These are phyloP conservation scores for Melanotaenia pygmaea DNA, from an alignment of 2,797 vertebrate species.

Conservation along the genomic window DNA sequence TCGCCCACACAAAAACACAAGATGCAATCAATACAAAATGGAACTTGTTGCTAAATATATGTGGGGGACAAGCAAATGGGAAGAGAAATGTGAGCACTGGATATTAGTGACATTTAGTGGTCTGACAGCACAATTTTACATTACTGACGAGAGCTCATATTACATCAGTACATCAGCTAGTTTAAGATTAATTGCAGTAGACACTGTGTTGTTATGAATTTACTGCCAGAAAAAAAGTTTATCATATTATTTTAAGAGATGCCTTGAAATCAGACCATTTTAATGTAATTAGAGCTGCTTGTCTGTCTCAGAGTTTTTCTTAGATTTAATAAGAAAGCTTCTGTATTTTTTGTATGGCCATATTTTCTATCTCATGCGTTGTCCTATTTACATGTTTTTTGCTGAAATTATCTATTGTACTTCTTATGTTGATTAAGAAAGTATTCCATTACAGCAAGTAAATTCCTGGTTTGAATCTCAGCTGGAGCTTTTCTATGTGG, in stretches of 20 bases:
- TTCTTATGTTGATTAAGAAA: conserved; percentile 3
- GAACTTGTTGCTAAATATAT: conserved; percentile 71
- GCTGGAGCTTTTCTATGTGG: no score
- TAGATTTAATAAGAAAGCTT: conserved; percentile 23
- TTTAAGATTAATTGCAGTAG: conserved; percentile 24
- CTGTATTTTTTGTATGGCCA: conserved; percentile 12
- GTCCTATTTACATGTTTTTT: conserved; percentile 16
- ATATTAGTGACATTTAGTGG: conserved; percentile 65
- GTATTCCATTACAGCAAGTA: conserved; percentile 5
- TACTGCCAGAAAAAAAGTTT: not conserved
- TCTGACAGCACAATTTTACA: conserved; percentile 61
- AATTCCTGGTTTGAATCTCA: no score
- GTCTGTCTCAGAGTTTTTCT: conserved; percentile 8
- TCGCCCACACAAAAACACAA: conserved; percentile 59
- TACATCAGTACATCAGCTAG: conserved; percentile 43
- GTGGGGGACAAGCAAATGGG: conserved; percentile 34
- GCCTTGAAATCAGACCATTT: conserved; percentile 1
- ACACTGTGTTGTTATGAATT: conserved; percentile 4
- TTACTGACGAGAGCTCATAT: conserved; percentile 57
- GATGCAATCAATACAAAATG: conserved; percentile 75
- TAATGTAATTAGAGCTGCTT: conserved; percentile 15
- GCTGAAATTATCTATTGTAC: conserved; percentile 21
- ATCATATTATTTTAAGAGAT: not conserved
- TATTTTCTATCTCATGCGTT: conserved; percentile 14
- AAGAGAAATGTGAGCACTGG: conserved; percentile 71